Evolutionary conservation across 2,888 invertebrate species (phyloP).

Genomic region (Hylaea fasciaria): DNA sequence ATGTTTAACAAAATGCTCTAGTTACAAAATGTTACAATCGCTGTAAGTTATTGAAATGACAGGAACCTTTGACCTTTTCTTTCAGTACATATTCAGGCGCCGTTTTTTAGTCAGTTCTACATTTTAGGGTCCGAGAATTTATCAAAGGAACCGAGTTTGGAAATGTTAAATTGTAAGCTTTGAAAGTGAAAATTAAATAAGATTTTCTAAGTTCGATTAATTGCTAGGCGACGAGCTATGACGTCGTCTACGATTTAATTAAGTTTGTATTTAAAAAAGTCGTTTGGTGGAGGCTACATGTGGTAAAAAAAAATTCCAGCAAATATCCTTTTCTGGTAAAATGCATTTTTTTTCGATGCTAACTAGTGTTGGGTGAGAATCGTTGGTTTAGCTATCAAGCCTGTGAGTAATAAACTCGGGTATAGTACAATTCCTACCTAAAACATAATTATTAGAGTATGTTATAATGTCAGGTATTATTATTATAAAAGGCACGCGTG

Average conservation of each 20-base stretch:
- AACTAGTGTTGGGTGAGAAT: too few species aligned
- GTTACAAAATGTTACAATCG: conserved; percentile 25
- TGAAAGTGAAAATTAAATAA: conserved; percentile 25
- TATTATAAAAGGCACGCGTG: too few species aligned
- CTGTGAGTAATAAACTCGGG: too few species aligned
- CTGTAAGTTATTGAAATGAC: conserved; percentile 25
- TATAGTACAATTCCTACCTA: too few species aligned
- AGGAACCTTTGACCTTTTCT: conserved; percentile 30
- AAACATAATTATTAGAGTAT: too few species aligned
- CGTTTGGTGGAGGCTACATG: too few species aligned
- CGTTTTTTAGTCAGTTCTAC: conserved; percentile 35
- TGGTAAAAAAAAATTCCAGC: too few species aligned
- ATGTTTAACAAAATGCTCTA: conserved; percentile 26
- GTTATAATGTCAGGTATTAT: too few species aligned
- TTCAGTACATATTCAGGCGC: conserved; percentile 21
- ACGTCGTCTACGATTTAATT: neutral
- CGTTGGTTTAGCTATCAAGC: too few species aligned
- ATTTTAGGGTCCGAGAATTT: conserved; percentile 38
- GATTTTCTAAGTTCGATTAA: conserved; percentile 11
- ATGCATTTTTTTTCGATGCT: too few species aligned
- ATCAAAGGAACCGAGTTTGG: conserved; percentile 39
- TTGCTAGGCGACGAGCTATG: neutral
- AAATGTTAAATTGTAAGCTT: conserved; percentile 31
- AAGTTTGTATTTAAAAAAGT: too few species aligned
- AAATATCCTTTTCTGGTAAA: too few species aligned